Conservation (phyloP, 92 coral and sea anemone genomes). For the Scolanthus callimorphus region DNA sequence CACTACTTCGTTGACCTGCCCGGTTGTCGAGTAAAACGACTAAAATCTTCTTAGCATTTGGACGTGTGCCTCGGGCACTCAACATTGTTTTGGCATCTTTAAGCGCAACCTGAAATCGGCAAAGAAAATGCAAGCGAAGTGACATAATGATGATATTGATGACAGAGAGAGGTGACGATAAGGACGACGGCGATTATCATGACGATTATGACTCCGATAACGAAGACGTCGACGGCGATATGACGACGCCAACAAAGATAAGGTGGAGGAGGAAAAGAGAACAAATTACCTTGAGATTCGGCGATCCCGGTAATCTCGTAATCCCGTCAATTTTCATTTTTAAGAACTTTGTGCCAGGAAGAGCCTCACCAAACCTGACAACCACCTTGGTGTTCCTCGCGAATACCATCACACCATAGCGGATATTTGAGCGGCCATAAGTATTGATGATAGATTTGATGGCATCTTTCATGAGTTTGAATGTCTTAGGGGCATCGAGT, state of each 20-base stretch:
- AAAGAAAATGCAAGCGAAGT: too few species aligned
- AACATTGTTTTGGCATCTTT: constrained; percentile 49
- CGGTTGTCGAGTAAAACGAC: constrained; percentile 55
- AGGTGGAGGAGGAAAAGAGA: too few species aligned
- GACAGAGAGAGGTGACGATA: too few species aligned
- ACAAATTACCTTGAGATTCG: constrained; percentile 12
- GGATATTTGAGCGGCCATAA: constrained; percentile 31
- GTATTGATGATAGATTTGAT: constrained; percentile 38
- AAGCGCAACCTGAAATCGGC: constrained; percentile 12
- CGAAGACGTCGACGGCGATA: too few species aligned
- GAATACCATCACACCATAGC: constrained; percentile 73
- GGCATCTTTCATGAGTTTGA: constrained; percentile 47
- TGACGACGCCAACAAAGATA: too few species aligned
- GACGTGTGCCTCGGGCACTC: constrained; percentile 46
- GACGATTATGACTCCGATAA: too few species aligned
- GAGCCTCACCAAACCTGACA: constrained; percentile 60
- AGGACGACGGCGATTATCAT: too few species aligned
- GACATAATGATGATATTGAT: too few species aligned
- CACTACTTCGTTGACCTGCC: constrained; percentile 14
- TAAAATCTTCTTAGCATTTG: constrained; percentile 61
- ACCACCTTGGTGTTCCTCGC: constrained; percentile 51
- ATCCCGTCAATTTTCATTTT: constrained; percentile 28
- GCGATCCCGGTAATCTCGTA: constrained; percentile 7
- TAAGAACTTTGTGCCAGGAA: constrained; percentile 22
- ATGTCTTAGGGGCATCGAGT: constrained; percentile 40